Base-by-base conservation (phyloP, 2,113 vertebrate species). In the Melanocharis versteri region DNA sequence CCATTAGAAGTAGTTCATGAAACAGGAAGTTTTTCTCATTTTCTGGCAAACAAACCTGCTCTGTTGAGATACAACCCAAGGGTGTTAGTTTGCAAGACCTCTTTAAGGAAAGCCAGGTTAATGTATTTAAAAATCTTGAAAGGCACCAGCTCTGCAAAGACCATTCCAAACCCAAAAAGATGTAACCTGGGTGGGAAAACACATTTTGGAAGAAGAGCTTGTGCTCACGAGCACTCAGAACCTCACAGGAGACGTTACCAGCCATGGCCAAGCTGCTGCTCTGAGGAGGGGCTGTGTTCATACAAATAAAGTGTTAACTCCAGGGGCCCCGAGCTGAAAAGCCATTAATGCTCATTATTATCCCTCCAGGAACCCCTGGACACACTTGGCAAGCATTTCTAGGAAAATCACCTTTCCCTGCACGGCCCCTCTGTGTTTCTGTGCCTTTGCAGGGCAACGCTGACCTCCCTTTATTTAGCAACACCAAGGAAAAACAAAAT, bases 161-260 rank as follows among this genome's bases (percentile, higher is more conserved):
- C 8, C 11, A 8, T 45, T 27, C 40, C 90, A 30, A 33, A 27
- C 4, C 45, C 42, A 42, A 14, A 14, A 17, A 18, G 40, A 6
- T n/a, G 30, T 7, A 31, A 40, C 57, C 33, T 1, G 9, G 4
- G 39, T 2, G 65, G 68, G 60, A 62, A 19, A 60, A 5, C 3
- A 27, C 1, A 0, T 10, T 73, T 26, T 48, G 54, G 51, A 30
- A 9, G 64, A 21, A 39, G 50, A 64, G 0, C 4, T 61, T 3
- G 20, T 2, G 5, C 37, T 48, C 45, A 16, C 0, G 1, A 35
- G 35, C 53, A 15, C 1, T 7, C 66, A 61, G 66, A 45, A 42
- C 14, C 37, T 28, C 66, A 7, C 1, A 4, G 15, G 33, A 68
- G 62, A 7, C 0, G 2, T 10, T 1, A 2, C 1, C 57, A 35